These are phyloP conservation scores for Donacobius atricapilla DNA, from an alignment of 2,113 vertebrate genomes.

Conservation along the genomic window DNA sequence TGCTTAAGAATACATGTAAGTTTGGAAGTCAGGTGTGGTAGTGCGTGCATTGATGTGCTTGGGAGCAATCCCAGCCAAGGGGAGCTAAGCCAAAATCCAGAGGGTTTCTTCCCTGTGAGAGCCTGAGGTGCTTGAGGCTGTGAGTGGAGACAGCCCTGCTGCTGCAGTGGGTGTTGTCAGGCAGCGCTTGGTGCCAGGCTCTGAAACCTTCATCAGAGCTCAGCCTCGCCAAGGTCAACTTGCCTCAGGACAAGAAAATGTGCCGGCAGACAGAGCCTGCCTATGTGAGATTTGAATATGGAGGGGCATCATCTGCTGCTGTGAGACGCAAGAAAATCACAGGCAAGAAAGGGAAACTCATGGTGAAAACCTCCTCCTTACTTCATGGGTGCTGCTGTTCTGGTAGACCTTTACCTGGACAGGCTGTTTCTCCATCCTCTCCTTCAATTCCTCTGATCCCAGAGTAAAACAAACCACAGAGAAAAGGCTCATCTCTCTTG, in stretches of 20 bases:
- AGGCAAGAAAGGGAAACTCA: background rate
- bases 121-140: background rate
- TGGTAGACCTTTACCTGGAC: background rate
- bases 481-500: background rate
- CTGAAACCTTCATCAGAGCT: background rate
- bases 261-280: background rate
- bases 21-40: background rate
- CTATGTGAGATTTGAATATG: background rate
- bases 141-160: background rate
- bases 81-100: background rate
- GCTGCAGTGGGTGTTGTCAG: background rate
- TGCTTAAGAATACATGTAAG: background rate
- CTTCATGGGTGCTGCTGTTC: background rate
- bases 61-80: background rate
- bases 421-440: background rate
- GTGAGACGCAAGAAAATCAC: background rate
- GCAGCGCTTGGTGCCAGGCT: background rate
- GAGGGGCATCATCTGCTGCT: background rate
- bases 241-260: background rate
- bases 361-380: background rate
- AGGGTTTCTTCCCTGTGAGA: background rate
- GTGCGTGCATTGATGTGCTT: fast-evolving
- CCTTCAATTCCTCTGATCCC: background rate
- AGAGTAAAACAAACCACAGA: background rate
- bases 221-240: background rate